Base-by-base conservation (phyloP, 2,797 vertebrate genomes). In the Sebastes melanostomus region DNA sequence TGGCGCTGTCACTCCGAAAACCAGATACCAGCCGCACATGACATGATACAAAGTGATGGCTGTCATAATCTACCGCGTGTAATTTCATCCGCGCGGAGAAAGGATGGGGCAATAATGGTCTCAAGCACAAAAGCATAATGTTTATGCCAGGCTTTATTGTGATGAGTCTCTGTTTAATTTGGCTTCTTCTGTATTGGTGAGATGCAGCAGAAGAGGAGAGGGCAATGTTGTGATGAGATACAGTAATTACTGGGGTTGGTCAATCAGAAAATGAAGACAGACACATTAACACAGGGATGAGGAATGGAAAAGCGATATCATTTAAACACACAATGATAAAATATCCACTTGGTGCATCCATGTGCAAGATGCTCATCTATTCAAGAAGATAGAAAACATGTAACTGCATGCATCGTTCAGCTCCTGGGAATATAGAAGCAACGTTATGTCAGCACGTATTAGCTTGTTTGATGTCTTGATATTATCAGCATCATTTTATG, bases 201-300 rank as follows among this genome's bases (percentile, higher is more conserved):
- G 83, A 82, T 75, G 87, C 80, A 38, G 78, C 60, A 72, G 80
- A 80, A 82, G 88, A 92, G 79, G 82, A 90, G 84, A 88, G 92
- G 89, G 83, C 88, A 83, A 88, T 87, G 91, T 84, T 80, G 78
- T 92, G 94, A 95, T 94, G 92, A 94, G 93, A 95, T 91, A 77
- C 80, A 81, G 88, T 93, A 91, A 96, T 94, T 94, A 92, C 91
- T 75, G 91, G 79, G 91, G 87, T 93, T 90, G 93, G 90, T 94
- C 94, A 94, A 93, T 82, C 95, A 91, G 93, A 96, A 96, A 95
- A 95, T 96, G 90, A 95, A 94, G 93, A 93, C 88, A 94, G 93
- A 93, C 93, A 90, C 91, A 94, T 94, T 93, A 93, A 93, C 92
- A 92, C 75, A 67, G n/a, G 87, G 72, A 93, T 90, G 91, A 95